Evolutionary conservation across 2,797 vertebrate genomes (phyloP), one percentile per base, ranked within the genome.

Genomic region (Prionace glauca): DNA sequence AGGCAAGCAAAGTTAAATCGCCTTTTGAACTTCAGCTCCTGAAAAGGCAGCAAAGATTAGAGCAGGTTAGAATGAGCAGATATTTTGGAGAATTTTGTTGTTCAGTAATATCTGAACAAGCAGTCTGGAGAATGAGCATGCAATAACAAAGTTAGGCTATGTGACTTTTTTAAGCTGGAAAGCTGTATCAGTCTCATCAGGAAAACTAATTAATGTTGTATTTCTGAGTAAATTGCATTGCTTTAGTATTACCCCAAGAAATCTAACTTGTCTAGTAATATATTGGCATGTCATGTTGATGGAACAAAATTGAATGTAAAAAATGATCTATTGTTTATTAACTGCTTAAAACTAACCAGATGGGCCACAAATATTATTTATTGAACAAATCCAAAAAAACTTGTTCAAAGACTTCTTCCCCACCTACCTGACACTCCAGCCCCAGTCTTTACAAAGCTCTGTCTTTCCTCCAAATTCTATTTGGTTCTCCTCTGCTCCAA

Each of bases 11-110:
- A 96, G 97, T 99, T 96, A 97, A 99, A 95, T 99, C 98, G n/a
- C 99, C 99, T 41, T 98, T 99, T 90, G 98, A 99, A 96, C 98
- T 98, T 32, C 99, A 99, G 96, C 97, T 99, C 24, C 96, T 98
- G 96, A 99, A 98, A 96, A 98, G 99, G 96, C 98, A 99, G 84
- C 98, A 98, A 97, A 98, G 98, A 96, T 97, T 99, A 96, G 98
- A 98, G 41, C 98, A 99, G 98, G 99, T 99, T 96, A 71, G 92
- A 95, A 65, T 3, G 22, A 79, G 45, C 87, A 90, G 36, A 56
- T 90, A 10, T 62, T 62, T 29, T 90, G 29, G 26, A 11, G 60
- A 45, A 90, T 56, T 90, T 26, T 32, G 20, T 60, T 3, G 87
- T 90, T 32, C 62, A 16, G 60, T 60, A 32, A 62, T 60, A 60